Evolutionary conservation across 2,113 vertebrate genomes (phyloP).

Genomic region (Helogale parvula): DNA sequence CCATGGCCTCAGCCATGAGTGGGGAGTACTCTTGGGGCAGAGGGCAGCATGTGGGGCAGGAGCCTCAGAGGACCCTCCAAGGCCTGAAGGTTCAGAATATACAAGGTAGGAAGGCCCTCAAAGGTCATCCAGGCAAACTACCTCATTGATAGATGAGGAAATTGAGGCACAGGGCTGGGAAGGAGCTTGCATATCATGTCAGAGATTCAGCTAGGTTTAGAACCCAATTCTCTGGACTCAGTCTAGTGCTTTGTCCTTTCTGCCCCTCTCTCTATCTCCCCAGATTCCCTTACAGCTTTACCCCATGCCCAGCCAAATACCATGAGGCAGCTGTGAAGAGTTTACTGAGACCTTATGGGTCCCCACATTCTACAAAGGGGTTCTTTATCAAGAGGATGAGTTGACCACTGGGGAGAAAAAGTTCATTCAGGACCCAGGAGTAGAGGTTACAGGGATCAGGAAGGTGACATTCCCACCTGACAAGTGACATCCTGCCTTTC

Average conservation of each 20-base stretch:
- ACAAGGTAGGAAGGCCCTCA: not conserved
- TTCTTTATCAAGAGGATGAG: not conserved
- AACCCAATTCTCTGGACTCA: not conserved
- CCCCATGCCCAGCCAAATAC: not conserved
- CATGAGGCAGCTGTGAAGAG: rapidly evolving
- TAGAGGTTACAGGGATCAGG: not conserved
- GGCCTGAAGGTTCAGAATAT: not conserved
- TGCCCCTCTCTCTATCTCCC: not conserved
- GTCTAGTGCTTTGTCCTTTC: not conserved
- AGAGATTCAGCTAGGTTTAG: not conserved
- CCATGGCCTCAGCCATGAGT: not conserved
- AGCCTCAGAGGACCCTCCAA: not conserved
- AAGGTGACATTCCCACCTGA: not conserved
- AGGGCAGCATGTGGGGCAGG: not conserved
- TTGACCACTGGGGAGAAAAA: not conserved
- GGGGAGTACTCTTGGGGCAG: not conserved
- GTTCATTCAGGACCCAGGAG: not conserved
- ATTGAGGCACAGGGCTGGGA: not conserved
- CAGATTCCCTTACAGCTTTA: not conserved
- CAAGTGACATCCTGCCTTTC: not conserved
- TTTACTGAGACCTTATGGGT: not conserved
- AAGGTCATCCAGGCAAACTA: not conserved
- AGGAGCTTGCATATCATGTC: not conserved
- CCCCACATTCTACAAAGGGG: not conserved
- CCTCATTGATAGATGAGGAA: not conserved